Conservation (phyloP, 2,113 vertebrate genomes). For the Nymphicus hollandicus region DNA sequence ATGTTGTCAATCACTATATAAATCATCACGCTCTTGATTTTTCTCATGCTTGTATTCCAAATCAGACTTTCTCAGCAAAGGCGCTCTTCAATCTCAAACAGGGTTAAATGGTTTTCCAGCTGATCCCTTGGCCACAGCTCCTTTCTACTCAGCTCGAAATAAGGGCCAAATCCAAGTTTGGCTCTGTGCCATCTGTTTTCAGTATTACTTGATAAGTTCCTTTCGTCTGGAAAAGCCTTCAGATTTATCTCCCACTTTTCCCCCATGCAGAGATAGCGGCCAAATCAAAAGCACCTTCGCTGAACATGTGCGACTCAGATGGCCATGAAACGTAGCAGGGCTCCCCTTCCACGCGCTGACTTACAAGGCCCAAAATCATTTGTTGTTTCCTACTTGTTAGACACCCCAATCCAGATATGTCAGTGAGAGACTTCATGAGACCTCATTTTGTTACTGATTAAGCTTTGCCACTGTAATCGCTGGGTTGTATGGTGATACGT, state of each 20-base stretch:
- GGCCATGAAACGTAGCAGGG: neutral
- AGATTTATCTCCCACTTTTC: constrained; percentile 15
- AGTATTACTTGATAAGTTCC: neutral
- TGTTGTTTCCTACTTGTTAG: neutral
- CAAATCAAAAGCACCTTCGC: neutral
- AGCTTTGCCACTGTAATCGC: neutral
- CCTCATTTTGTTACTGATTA: neutral
- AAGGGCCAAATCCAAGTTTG: neutral
- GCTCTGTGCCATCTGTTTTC: neutral
- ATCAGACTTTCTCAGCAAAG: neutral
- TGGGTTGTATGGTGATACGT: rapidly evolving
- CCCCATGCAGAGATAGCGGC: neutral
- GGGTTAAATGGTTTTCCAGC: constrained; percentile 44
- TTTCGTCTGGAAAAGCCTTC: constrained; percentile 33
- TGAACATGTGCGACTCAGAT: neutral
- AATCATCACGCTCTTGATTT: neutral
- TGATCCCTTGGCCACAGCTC: constrained; percentile 24
- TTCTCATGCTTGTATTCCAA: neutral
- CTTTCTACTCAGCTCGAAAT: constrained; percentile 1
- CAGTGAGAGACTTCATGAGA: neutral
- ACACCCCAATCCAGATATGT: neutral
- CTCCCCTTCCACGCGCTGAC: neutral
- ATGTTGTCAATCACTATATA: neutral
- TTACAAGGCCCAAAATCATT: constrained; percentile 10
- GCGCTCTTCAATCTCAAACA: neutral